A percentile compares a stretch with the other conserved stretches of the same genome.
These are phyloP conservation scores for Psittacula echo DNA, from an alignment of 2,797 vertebrate species.

Conservation along the genomic window DNA sequence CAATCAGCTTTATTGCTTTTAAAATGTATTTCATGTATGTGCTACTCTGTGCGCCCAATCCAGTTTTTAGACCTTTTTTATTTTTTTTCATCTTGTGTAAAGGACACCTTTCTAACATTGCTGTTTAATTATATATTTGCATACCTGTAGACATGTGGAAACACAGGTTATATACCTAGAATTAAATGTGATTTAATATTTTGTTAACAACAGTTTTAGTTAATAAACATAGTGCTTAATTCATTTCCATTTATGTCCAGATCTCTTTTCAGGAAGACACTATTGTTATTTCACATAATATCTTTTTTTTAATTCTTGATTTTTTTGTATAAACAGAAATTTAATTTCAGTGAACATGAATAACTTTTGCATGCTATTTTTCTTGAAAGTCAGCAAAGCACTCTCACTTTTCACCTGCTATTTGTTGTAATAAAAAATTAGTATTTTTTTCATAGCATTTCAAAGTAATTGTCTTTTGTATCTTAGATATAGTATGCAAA, in stretches of 20 bases:
- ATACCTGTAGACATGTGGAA: accelerated
- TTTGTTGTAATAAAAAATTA: not conserved
- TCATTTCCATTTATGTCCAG: not conserved
- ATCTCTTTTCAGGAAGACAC: not conserved
- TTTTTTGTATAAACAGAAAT: not conserved
- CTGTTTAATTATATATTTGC: not conserved
- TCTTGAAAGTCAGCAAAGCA: not conserved
- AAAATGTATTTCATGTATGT: not conserved
- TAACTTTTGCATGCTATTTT: not conserved
- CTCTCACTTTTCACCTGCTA: not conserved
- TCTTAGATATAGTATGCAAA: not conserved
- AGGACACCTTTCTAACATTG: not conserved
- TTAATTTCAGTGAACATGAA: not conserved
- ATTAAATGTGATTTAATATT: not conserved
- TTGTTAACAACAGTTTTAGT: not conserved
- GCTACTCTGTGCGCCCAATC: not conserved
- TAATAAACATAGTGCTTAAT: not conserved
- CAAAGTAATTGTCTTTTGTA: not conserved
- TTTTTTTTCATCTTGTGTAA: not conserved
- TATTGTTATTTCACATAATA: not conserved
- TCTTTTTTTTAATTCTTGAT: not conserved
- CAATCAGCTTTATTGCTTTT: not conserved
- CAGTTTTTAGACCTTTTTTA: not conserved
- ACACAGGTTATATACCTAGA: not conserved
- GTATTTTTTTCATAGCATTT: not conserved